phyloP scores from a whole-genome alignment of 2,888 invertebrate genomes.

The Heliconius erato region DNA sequence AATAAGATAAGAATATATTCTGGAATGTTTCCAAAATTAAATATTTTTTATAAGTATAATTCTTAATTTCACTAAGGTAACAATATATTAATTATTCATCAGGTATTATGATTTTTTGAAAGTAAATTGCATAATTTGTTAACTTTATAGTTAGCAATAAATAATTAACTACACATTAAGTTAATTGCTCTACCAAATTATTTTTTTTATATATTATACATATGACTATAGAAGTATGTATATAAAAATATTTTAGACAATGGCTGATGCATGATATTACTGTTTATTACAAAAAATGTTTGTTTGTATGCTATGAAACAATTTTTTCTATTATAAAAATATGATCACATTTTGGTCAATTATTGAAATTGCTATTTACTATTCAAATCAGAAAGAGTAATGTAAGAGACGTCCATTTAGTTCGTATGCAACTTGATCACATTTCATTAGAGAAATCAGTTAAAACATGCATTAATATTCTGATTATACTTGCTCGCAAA shows the following conservation, averaged over 20 bases:
- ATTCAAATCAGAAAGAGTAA: conserved; percentile 48
- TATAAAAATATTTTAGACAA: neutral
- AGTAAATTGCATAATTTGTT: conserved; percentile 9
- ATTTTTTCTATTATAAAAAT: neutral
- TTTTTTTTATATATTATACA: neutral
- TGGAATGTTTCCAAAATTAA: neutral
- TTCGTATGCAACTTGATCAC: conserved; percentile 68
- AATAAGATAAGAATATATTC: no score
- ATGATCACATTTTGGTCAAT: neutral
- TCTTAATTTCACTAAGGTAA: conserved; percentile 49
- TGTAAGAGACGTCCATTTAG: conserved; percentile 59
- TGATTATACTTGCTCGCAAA: conserved; percentile 43
- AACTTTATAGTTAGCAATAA: neutral
- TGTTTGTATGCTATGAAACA: neutral
- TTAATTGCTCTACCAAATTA: conserved; percentile 9
- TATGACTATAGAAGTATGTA: conserved; percentile 2
- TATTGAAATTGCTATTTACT: neutral
- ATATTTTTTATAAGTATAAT: neutral
- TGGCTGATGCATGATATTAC: neutral
- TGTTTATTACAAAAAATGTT: neutral
- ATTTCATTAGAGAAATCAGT: conserved; percentile 79
- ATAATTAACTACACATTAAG: conserved; percentile 19
- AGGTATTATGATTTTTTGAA: neutral
- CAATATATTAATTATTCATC: conserved; percentile 1
- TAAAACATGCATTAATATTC: conserved; percentile 64